A percentile compares a stretch with the other conserved stretches of the same genome.
Conservation (phyloP, 2,797 vertebrate species). For the Malurus splendens region DNA sequence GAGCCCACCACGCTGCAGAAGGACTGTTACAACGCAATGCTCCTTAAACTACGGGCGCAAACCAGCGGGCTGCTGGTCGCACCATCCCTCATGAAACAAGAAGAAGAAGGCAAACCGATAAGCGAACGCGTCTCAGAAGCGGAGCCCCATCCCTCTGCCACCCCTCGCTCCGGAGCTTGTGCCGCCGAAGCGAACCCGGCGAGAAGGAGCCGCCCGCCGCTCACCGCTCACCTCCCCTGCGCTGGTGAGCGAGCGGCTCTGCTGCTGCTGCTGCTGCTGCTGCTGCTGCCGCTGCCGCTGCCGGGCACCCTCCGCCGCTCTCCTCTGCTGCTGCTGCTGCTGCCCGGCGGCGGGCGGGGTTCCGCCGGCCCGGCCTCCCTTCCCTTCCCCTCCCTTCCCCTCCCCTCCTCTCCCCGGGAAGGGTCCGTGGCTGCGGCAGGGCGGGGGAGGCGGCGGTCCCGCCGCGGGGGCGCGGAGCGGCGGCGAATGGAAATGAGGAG, state of each 20-base stretch:
- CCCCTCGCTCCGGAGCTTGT: not conserved
- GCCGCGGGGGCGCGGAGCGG: not conserved
- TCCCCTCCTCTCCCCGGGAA: not conserved
- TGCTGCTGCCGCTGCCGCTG: not conserved
- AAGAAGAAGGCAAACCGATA: not conserved
- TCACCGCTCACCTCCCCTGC: constrained; percentile 37
- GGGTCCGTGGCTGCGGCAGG: not conserved
- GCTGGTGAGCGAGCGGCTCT: not conserved
- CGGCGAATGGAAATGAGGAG: not conserved
- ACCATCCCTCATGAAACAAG: fast-evolving
- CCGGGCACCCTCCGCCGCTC: too few species aligned
- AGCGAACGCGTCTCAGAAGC: not conserved
- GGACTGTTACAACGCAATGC: not conserved
- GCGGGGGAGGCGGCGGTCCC: not conserved
- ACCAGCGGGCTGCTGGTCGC: not conserved
- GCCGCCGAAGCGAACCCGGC: not conserved
- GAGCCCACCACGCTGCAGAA: not conserved
- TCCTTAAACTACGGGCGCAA: not conserved
- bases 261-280: not conserved
- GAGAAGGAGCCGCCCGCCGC: not conserved
- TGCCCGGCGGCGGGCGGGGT: not conserved
- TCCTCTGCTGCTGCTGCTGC: not conserved
- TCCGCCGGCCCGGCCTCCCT: not conserved
- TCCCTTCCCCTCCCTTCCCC: too few species aligned
- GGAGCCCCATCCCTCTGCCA: not conserved